Evolutionary conservation across 2,888 invertebrate genomes (phyloP).

Genomic region (Mythimna impura): DNA sequence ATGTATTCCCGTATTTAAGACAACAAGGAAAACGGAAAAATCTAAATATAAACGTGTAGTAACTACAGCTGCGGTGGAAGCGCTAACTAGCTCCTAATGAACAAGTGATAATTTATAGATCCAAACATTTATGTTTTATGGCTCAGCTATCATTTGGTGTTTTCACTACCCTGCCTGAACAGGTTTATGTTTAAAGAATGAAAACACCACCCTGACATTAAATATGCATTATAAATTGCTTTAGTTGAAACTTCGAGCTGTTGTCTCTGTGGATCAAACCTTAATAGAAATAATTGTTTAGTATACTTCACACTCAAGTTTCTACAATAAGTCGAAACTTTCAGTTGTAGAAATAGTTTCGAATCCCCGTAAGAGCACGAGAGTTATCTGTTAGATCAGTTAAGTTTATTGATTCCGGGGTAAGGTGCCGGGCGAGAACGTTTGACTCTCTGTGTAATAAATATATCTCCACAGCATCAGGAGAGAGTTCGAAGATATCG

Average conservation of each 20-base stretch:
- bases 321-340: neutral
- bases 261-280: neutral
- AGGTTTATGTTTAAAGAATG: conserved; percentile 1
- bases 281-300: neutral
- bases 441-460: neutral
- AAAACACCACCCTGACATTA: neutral
- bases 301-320: neutral
- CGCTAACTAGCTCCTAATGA: conserved; percentile 47
- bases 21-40: conserved; percentile 53
- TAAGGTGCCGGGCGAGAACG: neutral
- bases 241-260: neutral
- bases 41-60: conserved; percentile 37
- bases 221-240: conserved; percentile 6
- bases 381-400: conserved; percentile 2
- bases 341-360: neutral
- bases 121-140: conserved; percentile 21
- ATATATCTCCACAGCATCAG: conserved; percentile 10
- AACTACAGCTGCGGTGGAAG: conserved; percentile 13
- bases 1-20: conserved; percentile 27
- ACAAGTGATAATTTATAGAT: conserved; percentile 52
- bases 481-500: conserved; percentile 2
- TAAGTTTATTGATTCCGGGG: conserved; percentile 10
- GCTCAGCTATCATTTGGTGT: conserved; percentile 1
- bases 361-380: neutral
- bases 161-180: conserved; percentile 6